Percentiles rank a stretch among this genome's conserved stretches.
Evolutionary conservation across 2,888 invertebrate species (phyloP).

Genomic region (Meta bourneti): DNA sequence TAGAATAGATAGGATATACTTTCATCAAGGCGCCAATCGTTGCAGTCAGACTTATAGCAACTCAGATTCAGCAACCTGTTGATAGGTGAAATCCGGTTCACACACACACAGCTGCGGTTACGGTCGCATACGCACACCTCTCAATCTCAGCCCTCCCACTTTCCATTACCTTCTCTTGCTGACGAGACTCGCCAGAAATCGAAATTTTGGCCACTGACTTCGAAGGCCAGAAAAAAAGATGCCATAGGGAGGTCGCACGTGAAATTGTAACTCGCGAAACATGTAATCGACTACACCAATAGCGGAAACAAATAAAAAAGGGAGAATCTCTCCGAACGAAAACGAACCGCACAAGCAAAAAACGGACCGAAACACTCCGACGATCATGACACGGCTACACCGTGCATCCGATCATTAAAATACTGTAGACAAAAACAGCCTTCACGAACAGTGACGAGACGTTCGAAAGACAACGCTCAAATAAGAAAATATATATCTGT

Average conservation of each 20-base stretch:
- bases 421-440: constrained; percentile 50
- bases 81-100: constrained; percentile 45
- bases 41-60: not conserved
- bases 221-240: not conserved
- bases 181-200: constrained; percentile 25
- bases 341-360: not conserved
- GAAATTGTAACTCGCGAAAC: not conserved
- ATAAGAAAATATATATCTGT: not conserved
- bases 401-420: constrained; percentile 62
- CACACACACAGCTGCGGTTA: constrained; percentile 16
- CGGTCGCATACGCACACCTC: constrained; percentile 30
- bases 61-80: not conserved
- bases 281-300: constrained; percentile 35
- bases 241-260: not conserved
- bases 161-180: constrained; percentile 43
- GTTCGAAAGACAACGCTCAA: constrained; percentile 11
- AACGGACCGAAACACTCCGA: not conserved
- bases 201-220: constrained; percentile 53
- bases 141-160: constrained; percentile 39
- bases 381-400: constrained; percentile 40
- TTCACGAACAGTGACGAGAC: constrained; percentile 22
- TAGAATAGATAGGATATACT: no score
- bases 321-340: constrained; percentile 9
- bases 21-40: no score
- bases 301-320: constrained; percentile 21